Percentiles rank a stretch among this genome's conserved stretches.
Evolutionary conservation across 2,888 invertebrate species (phyloP).

Genomic region (Leuctra nigra): DNA sequence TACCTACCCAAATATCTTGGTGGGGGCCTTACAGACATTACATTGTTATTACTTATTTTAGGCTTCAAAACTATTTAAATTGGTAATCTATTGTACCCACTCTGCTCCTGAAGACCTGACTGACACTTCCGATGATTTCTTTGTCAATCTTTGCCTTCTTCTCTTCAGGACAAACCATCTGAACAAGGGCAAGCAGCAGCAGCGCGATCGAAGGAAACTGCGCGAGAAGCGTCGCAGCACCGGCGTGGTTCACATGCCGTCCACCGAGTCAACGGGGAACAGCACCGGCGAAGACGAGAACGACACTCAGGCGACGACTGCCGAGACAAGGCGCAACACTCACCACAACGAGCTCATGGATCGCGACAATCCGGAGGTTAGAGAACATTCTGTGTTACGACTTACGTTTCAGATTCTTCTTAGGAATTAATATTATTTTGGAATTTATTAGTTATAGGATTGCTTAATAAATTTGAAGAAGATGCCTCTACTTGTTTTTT

Average conservation of each 20-base stretch:
- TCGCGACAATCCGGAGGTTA: constrained; percentile 33
- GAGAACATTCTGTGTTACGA: not conserved
- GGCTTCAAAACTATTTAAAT: too few relatives aligned
- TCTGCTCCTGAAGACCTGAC: too few relatives aligned
- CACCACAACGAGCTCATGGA: constrained; percentile 43
- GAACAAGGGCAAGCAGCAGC: constrained; percentile 47
- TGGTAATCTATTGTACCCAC: too few relatives aligned
- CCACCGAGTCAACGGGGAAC: constrained; percentile 53
- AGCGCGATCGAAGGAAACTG: constrained; percentile 50
- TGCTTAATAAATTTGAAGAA: too few relatives aligned
- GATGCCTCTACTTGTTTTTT: too few relatives aligned
- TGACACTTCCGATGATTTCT: too few relatives aligned
- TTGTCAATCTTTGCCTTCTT: too few relatives aligned
- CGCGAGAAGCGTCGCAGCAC: constrained; percentile 52
- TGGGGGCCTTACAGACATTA: too few relatives aligned
- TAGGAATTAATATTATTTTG: too few relatives aligned
- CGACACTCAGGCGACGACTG: constrained; percentile 40
- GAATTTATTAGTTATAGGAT: too few relatives aligned
- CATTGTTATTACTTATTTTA: too few relatives aligned
- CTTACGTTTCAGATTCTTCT: not conserved
- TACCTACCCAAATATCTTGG: too few relatives aligned
- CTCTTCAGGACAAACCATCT: constrained; percentile 43
- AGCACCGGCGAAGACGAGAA: constrained; percentile 51
- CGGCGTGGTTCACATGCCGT: constrained; percentile 51
- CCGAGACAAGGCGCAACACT: constrained; percentile 45